Conservation (phyloP, 2,888 invertebrate genomes). For the Piscicola geometra region DNA sequence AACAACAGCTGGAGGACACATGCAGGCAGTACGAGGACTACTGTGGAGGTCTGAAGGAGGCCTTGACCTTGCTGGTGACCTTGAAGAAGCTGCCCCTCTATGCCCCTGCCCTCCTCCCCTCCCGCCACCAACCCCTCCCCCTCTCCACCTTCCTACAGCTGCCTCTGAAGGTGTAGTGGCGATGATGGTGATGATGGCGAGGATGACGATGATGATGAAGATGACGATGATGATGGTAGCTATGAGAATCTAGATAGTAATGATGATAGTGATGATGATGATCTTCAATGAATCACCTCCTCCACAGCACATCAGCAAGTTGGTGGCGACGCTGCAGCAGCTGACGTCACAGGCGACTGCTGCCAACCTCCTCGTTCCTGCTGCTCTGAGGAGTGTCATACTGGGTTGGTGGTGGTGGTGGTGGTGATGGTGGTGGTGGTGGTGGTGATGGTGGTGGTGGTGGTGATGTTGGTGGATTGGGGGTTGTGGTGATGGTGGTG, state of each 20-base stretch:
- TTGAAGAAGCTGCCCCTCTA: constrained; percentile 38
- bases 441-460: neutral
- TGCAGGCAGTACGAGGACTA: constrained; percentile 49
- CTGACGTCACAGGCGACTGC: constrained; percentile 47
- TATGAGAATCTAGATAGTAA: too few relatives aligned
- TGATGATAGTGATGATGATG: neutral
- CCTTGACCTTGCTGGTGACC: constrained; percentile 41
- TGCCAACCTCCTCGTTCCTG: constrained; percentile 37
- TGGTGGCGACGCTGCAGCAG: constrained; percentile 47
- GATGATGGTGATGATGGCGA: too few relatives aligned
- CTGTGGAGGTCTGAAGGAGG: constrained; percentile 49
- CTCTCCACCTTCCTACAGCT: constrained; percentile 39
- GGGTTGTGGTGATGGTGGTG: neutral
- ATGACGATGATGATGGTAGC: too few relatives aligned
- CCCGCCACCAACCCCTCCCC: too few relatives aligned
- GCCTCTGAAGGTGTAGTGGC: constrained; percentile 39
- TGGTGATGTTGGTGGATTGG: neutral
- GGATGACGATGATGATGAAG: too few relatives aligned
- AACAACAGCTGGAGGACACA: neutral
- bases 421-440: neutral
- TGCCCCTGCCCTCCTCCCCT: constrained; percentile 33
- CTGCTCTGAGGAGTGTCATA: constrained; percentile 48
- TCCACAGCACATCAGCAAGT: constrained; percentile 48
- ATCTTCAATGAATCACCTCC: neutral
- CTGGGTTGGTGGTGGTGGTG: constrained; percentile 44